Conservation (phyloP, 2,113 vertebrate genomes). For the Chaetorhynchus papuensis region DNA sequence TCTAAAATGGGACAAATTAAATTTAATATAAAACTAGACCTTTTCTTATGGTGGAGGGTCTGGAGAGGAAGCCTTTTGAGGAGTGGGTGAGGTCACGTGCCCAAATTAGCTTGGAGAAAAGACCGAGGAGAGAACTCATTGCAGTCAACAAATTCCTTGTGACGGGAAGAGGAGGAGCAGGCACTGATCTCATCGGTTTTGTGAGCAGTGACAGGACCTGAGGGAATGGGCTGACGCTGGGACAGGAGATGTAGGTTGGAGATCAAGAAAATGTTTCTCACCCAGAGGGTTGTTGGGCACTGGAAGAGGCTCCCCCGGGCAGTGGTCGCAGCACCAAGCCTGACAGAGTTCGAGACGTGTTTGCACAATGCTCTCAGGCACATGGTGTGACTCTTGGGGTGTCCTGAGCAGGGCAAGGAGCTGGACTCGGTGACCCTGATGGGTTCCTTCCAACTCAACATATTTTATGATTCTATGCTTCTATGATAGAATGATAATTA, state of each 20-base stretch:
- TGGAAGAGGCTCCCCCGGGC: background rate
- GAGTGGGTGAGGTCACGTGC: background rate
- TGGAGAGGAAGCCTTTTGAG: background rate
- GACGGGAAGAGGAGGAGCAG: background rate
- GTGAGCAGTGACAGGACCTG: background rate
- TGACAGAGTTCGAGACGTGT: background rate
- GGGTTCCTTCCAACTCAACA: background rate
- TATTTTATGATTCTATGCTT: background rate
- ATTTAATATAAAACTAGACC: background rate
- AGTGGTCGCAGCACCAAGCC: background rate
- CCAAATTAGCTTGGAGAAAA: background rate
- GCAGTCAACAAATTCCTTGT: background rate
- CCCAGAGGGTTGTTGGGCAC: background rate
- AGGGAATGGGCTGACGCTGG: background rate
- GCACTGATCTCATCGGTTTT: background rate
- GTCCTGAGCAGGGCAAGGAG: background rate
- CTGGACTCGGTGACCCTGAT: too few relatives aligned
- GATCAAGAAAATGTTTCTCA: background rate
- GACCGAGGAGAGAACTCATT: background rate
- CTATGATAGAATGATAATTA: background rate
- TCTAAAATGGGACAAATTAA: background rate
- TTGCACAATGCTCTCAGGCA: background rate
- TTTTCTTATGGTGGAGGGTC: background rate
- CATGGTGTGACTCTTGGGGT: background rate
- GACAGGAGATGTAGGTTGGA: too few relatives aligned